phyloP scores from a whole-genome alignment of 2,797 vertebrate species.

The Carcharodon carcharias region DNA sequence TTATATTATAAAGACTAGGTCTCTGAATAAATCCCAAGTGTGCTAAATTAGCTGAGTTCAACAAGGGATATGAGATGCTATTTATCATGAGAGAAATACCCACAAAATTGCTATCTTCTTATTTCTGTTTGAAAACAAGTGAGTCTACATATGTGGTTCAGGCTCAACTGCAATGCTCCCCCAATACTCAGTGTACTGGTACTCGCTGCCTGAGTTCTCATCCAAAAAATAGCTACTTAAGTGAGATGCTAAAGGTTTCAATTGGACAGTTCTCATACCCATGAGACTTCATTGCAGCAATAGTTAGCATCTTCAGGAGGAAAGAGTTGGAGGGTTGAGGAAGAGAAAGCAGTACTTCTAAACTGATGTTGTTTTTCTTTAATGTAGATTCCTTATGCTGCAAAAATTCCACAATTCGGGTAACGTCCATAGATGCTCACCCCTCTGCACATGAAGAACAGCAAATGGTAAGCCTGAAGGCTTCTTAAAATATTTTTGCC shows the following conservation, averaged over 20 bases:
- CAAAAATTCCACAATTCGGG: background rate
- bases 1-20: background rate
- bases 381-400: slow-evolving; percentile 22
- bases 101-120: background rate
- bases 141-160: background rate
- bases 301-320: background rate
- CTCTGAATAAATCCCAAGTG: background rate
- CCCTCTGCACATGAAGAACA: background rate
- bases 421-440: background rate
- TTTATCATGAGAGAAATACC: background rate
- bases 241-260: background rate
- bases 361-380: background rate
- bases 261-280: background rate
- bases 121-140: background rate
- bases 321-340: background rate
- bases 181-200: background rate
- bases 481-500: background rate
- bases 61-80: background rate
- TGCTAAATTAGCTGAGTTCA: background rate
- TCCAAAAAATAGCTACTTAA: background rate
- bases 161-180: background rate
- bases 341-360: background rate
- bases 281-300: background rate
- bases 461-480: background rate
- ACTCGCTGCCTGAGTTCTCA: background rate